phyloP scores from a whole-genome alignment of 2,888 invertebrate species.

The Leptopilina syphax region DNA sequence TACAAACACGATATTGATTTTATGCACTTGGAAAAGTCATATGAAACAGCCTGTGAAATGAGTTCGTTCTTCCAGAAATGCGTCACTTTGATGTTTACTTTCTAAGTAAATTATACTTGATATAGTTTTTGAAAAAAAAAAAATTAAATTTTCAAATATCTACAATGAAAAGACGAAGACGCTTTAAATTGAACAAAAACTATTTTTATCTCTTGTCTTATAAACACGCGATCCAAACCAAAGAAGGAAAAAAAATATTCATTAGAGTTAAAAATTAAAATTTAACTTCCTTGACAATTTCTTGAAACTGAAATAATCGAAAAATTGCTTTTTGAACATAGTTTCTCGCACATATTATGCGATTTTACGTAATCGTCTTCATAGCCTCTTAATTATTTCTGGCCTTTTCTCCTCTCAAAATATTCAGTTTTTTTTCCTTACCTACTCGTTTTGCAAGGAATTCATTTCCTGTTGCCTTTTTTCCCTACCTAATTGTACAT shows the following conservation, averaged over 20 bases:
- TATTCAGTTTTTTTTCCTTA: conserved; percentile 7
- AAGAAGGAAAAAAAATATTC: background rate
- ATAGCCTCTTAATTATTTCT: conserved; percentile 2
- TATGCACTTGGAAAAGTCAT: conserved; percentile 21
- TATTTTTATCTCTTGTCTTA: background rate
- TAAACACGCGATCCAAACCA: background rate
- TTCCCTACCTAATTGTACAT: background rate
- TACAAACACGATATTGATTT: conserved; percentile 10
- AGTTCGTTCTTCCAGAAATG: background rate
- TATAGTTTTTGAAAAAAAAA: background rate
- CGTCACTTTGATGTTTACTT: conserved; percentile 7
- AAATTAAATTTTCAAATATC: background rate
- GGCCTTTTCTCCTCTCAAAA: background rate
- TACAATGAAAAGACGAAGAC: background rate
- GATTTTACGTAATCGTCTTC: conserved; percentile 20
- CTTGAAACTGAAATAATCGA: background rate
- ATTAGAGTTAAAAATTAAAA: background rate
- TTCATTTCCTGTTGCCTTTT: background rate
- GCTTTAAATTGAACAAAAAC: background rate
- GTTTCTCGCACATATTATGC: too few relatives aligned
- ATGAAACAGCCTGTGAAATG: conserved; percentile 25
- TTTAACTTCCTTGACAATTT: too few relatives aligned
- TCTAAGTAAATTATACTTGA: conserved; percentile 1
- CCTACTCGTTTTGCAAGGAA: conserved; percentile 5
- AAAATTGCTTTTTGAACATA: background rate